phyloP scores from a whole-genome alignment of 2,888 invertebrate species.

The Kuschelorhynchus macadamiae region DNA sequence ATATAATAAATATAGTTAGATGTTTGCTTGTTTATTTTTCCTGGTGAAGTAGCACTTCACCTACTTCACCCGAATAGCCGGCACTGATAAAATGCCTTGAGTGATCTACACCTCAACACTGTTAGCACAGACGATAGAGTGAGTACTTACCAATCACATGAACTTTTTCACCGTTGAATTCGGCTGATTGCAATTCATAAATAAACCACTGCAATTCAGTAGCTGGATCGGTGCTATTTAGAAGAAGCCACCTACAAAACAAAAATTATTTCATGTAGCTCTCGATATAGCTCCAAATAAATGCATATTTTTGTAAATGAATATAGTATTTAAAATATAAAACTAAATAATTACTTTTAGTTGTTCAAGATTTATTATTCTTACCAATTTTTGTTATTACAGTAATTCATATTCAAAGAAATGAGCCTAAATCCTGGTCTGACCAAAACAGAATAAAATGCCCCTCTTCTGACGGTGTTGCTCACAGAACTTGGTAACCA shows the following conservation, averaged over 20 bases:
- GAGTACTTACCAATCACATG: conserved; percentile 89
- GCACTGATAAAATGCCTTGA: no score
- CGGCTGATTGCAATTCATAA: conserved; percentile 93
- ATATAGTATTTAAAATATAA: no score
- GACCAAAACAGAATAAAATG: conserved; percentile 92
- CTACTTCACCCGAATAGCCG: no score
- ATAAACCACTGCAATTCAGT: conserved; percentile 97
- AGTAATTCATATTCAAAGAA: conserved; percentile 97
- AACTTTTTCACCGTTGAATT: conserved; percentile 94
- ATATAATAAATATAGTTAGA: no score
- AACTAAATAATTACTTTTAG: no score
- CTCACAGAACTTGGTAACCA: conserved; percentile 93
- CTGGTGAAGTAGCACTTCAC: no score
- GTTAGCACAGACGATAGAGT: no score
- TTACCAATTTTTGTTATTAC: conserved; percentile 95
- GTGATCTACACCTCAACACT: no score
- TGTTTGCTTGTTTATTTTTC: no score
- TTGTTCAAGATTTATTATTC: no score
- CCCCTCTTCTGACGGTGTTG: conserved; percentile 87
- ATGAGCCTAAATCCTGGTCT: conserved; percentile 92
- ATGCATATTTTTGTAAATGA: no score
- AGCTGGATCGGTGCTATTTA: conserved; percentile 97
- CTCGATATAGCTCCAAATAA: background rate
- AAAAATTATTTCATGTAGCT: background rate
- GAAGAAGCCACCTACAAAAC: conserved; percentile 84